Base-by-base conservation (phyloP, 1,140 invertebrate species). In the Drosophila suzukii region DNA sequence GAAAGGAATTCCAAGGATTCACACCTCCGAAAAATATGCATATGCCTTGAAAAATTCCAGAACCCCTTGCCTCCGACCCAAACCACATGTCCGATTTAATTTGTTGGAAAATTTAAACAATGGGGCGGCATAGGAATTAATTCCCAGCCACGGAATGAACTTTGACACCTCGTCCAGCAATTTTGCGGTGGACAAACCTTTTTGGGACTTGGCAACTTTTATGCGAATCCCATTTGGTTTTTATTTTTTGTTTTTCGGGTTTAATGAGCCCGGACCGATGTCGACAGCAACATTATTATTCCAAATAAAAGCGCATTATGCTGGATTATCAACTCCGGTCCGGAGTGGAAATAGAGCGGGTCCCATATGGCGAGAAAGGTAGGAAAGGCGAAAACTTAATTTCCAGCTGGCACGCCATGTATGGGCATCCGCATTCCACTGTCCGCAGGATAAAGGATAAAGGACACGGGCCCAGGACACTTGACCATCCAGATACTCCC, bases 251-350 rank as follows among this genome's bases (percentile, higher is more conserved):
- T 51, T 49, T 65, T 24, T 43, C 56, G 61, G 49, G 76, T 88
- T 86, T 83, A 86, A 86, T 86, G 83, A 86, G 83, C 79, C 84
- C 79, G 75, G 83, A 86, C 83, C 83, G 79, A 88, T 63, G 83
- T 89, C 67, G 83, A 73, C 89, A 82, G 82, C 80, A 85, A 91
- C 90, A 91, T 91, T 91, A 91, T 91, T 91, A 91, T 91, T 91
- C 83, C 80, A 90, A 91, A 91, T 91, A 91, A 90, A 88, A 90
- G 86, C 90, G 90, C 81, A 90, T 91, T 91, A 91, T 91, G 90
- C 78, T 70, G 85, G 90, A 91, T 91, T 90, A 91, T 90, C 90
- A 91, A 91, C 80, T 84, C 73, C 55, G 58, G 51, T 46, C 32
- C 44, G 13, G 47, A 32, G 41, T 51, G 24, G 47, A 30, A 36